phyloP scores from a whole-genome alignment of 2,113 vertebrate genomes.

The Protobothrops flavoviridis region DNA sequence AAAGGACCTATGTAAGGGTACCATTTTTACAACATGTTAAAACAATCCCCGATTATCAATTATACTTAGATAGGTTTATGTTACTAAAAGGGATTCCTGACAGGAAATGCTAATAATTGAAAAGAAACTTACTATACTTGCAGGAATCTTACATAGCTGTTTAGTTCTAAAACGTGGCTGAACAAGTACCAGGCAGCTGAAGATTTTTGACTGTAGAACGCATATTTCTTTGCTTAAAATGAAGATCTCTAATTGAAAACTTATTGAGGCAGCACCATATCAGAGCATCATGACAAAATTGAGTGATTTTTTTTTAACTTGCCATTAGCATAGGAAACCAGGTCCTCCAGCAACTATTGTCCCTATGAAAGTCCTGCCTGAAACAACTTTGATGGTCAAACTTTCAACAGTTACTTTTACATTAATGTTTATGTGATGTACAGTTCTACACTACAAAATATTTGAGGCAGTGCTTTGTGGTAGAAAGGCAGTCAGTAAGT shows the following conservation, averaged over 20 bases:
- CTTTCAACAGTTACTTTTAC: neutral
- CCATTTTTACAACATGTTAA: neutral
- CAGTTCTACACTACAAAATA: neutral
- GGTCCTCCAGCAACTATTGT: neutral
- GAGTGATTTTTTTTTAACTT: neutral
- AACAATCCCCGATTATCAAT: neutral
- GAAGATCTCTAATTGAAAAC: neutral
- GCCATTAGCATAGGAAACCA: neutral
- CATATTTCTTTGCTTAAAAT: neutral
- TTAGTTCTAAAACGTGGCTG: constrained; percentile 31
- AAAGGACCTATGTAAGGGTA: neutral
- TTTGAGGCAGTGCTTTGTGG: neutral
- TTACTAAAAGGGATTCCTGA: neutral
- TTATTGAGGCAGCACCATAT: neutral
- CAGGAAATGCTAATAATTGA: neutral
- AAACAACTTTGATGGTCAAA: neutral
- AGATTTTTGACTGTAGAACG: constrained; percentile 16
- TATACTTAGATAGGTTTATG: neutral
- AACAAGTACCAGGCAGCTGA: constrained; percentile 30
- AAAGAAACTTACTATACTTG: neutral
- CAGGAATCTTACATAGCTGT: constrained; percentile 42
- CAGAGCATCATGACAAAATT: neutral
- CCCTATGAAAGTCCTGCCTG: neutral
- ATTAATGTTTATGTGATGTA: neutral
- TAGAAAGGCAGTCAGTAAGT: neutral